Evolutionary conservation across 2,888 invertebrate species (phyloP).

Genomic region (Andrena marginata): DNA sequence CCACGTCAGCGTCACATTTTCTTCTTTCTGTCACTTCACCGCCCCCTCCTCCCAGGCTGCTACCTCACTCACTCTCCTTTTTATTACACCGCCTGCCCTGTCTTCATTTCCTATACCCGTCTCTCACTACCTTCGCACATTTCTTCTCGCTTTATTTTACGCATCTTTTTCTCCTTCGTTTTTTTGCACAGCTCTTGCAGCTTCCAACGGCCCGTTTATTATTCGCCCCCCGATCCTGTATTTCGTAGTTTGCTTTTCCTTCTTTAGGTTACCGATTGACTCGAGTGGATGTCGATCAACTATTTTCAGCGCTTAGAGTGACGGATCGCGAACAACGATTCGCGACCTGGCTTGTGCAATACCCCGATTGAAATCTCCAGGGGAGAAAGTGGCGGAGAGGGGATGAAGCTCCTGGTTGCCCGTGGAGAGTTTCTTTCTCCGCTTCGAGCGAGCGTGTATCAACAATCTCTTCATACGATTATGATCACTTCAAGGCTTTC

Average conservation of each 20-base stretch:
- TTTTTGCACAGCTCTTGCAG: neutral
- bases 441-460: slow-evolving; percentile 1
- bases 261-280: too few relatives aligned
- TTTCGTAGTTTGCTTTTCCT: neutral
- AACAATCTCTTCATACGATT: too few relatives aligned
- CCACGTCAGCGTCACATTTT: neutral
- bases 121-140: neutral
- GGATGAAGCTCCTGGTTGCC: slow-evolving; percentile 11
- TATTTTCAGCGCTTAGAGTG: neutral
- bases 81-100: neutral
- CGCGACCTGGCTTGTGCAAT: slow-evolving; percentile 32
- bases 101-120: neutral
- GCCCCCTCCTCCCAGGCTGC: neutral
- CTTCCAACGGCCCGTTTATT: neutral
- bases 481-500: neutral
- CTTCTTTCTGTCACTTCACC: neutral
- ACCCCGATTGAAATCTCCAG: slow-evolving; percentile 20
- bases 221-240: neutral
- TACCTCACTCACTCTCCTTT: neutral
- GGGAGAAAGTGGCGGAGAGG: slow-evolving; percentile 34
- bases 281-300: slow-evolving; percentile 9
- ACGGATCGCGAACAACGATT: slow-evolving; percentile 36
- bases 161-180: neutral
- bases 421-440: slow-evolving; percentile 28
- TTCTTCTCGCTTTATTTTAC: neutral